phyloP scores from a whole-genome alignment of 2,113 vertebrate species.

The Colistium nudipinnis region DNA sequence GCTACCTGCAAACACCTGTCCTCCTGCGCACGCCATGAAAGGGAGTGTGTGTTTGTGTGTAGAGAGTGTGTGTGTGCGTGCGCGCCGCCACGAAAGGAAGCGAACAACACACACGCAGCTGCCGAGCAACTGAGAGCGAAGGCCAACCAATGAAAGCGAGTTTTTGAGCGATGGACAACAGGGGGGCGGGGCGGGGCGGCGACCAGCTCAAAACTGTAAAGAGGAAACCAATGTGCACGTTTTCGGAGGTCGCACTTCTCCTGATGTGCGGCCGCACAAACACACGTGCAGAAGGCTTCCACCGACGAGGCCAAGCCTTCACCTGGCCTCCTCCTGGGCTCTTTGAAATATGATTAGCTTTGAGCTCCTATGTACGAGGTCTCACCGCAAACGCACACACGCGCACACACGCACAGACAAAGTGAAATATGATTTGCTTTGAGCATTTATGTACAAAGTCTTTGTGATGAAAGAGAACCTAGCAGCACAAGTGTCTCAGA shows the following conservation, averaged over 20 bases:
- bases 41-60: conserved; percentile 20
- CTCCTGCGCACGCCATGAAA: conserved; percentile 60
- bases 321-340: conserved; percentile 81
- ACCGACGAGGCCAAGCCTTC: conserved; percentile 68
- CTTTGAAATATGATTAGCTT: conserved; percentile 99
- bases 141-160: conserved; percentile 52
- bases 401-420: conserved; percentile 69
- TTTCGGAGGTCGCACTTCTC: conserved; percentile 35
- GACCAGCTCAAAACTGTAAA: conserved; percentile 11
- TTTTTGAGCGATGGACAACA: not conserved
- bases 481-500: conserved; percentile 88
- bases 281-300: conserved; percentile 54
- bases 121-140: conserved; percentile 48
- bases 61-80: conserved; percentile 19
- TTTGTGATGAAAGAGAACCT: conserved; percentile 89
- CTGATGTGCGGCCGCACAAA: conserved; percentile 19
- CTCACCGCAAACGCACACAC: conserved; percentile 80
- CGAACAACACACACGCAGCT: conserved; percentile 53
- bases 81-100: not conserved
- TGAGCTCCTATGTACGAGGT: conserved; percentile 96
- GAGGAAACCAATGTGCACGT: conserved; percentile 28
- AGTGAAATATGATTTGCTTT: conserved; percentile 98
- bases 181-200: conserved; percentile 1
- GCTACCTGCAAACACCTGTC: conserved; percentile 85
- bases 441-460: conserved; percentile 98